phyloP scores from a whole-genome alignment of 2,888 invertebrate genomes.

The Apocheima hispidaria region DNA sequence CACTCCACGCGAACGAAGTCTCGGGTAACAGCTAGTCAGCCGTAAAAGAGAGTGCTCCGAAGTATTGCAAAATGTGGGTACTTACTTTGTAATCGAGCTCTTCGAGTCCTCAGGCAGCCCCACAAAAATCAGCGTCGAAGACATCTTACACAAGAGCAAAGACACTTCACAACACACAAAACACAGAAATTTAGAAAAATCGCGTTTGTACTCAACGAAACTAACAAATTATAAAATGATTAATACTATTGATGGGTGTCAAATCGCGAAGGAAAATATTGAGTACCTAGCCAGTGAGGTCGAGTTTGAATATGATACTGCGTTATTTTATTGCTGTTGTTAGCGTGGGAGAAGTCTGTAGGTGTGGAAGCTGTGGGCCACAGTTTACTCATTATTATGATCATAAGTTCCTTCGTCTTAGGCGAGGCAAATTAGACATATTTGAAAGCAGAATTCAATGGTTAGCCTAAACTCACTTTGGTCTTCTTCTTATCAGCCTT shows the following conservation, averaged over 20 bases:
- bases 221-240: conserved; percentile 44
- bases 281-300: conserved; percentile 63
- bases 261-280: conserved; percentile 33
- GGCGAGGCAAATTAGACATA: conserved; percentile 2
- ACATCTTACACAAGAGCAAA: conserved; percentile 74
- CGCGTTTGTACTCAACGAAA: conserved; percentile 22
- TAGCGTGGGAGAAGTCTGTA: conserved; percentile 73
- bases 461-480: neutral
- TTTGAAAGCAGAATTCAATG: conserved; percentile 27
- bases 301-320: conserved; percentile 66
- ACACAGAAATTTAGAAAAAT: conserved; percentile 45
- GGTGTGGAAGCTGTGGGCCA: conserved; percentile 54
- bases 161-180: conserved; percentile 54
- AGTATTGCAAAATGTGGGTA: conserved; percentile 30
- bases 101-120: conserved; percentile 86
- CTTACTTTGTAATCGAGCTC: conserved; percentile 87
- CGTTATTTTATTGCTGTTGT: conserved; percentile 62
- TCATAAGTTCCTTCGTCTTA: conserved; percentile 60
- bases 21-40: too few species aligned
- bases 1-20: too few species aligned
- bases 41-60: too few species aligned
- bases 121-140: conserved; percentile 87
- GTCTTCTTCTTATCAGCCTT: too few species aligned
- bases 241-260: neutral
- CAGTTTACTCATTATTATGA: conserved; percentile 50